These are phyloP conservation scores for Rhinoptilus africanus DNA, from an alignment of 2,113 vertebrate species.

Conservation along the genomic window DNA sequence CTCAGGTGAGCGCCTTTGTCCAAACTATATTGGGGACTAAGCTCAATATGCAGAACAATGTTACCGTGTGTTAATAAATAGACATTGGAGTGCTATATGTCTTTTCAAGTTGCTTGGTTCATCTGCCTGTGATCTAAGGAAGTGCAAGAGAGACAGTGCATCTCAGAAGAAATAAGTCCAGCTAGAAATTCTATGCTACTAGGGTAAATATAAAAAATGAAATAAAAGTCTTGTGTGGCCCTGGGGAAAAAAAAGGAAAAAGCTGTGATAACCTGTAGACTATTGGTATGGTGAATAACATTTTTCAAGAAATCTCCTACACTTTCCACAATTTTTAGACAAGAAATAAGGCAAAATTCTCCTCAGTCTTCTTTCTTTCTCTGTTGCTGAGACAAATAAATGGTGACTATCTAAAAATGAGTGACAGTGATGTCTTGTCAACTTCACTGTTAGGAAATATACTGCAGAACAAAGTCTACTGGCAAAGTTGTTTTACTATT, in stretches of 20 bases:
- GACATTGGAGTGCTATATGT: background rate
- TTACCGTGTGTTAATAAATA: background rate
- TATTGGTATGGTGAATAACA: background rate
- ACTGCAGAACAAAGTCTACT: background rate
- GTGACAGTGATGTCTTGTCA: background rate
- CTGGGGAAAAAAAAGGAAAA: background rate
- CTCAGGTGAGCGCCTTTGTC: background rate
- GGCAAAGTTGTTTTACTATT: background rate
- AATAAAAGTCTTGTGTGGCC: background rate
- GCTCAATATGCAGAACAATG: background rate
- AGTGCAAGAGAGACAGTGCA: background rate
- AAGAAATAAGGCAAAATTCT: background rate
- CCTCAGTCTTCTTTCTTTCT: background rate
- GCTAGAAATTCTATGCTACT: background rate
- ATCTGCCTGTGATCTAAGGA: background rate
- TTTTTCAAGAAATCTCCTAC: background rate
- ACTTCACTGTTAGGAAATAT: background rate
- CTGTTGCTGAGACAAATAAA: background rate
- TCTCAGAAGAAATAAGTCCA: background rate
- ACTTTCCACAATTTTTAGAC: background rate
- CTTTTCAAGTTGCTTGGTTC: background rate
- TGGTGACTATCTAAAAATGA: background rate
- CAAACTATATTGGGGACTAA: background rate
- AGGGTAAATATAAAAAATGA: background rate
- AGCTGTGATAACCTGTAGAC: background rate